phyloP scores from a whole-genome alignment of 1,140 invertebrate genomes.

The Conus betulinus region DNA sequence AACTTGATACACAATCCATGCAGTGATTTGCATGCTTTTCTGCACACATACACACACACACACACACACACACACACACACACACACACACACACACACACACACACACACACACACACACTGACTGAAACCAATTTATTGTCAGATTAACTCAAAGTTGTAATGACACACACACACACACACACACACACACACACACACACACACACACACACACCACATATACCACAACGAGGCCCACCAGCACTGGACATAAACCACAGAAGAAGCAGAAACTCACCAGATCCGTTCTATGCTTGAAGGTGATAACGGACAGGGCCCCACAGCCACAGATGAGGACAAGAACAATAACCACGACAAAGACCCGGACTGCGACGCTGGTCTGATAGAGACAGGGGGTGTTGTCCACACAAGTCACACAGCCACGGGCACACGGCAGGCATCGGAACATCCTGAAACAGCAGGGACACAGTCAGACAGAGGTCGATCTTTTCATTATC shows the following conservation, averaged over 20 bases:
- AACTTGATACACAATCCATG: not conserved
- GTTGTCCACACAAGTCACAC: constrained; percentile 84
- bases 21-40: not conserved
- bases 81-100: no score
- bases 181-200: not conserved
- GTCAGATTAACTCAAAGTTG: no score
- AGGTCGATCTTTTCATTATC: not conserved
- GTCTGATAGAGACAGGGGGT: constrained; percentile 89
- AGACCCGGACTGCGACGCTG: constrained; percentile 90
- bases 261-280: constrained; percentile 43
- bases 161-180: no score
- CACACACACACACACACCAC: not conserved
- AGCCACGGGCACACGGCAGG: constrained; percentile 85
- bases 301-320: constrained; percentile 85
- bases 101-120: no score
- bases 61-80: no score
- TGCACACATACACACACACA: no score
- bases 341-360: constrained; percentile 86
- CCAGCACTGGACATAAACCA: not conserved
- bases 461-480: not conserved
- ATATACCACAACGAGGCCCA: not conserved
- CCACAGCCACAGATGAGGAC: constrained; percentile 86
- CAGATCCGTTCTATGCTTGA: constrained; percentile 79
- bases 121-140: no score
- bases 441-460: constrained; percentile 76